Conservation (phyloP, 2,888 invertebrate species). For the Meganola albula region DNA sequence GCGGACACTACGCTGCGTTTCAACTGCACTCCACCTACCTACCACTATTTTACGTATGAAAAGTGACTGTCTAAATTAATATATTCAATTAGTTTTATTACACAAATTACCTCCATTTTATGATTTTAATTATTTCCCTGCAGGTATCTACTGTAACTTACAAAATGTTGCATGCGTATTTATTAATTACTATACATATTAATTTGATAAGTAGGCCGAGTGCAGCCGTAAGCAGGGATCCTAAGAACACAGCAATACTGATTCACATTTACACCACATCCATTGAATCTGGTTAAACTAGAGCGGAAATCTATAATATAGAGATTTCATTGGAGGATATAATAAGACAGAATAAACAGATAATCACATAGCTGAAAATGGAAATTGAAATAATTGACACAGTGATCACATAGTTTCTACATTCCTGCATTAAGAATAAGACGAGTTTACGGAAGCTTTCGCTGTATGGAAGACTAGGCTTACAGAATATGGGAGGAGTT, state of each 20-base stretch:
- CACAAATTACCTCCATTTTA: too few relatives aligned
- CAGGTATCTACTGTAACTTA: too few relatives aligned
- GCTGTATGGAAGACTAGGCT: constrained; percentile 72
- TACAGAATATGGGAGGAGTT: constrained; percentile 43
- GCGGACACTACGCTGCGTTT: constrained; percentile 64
- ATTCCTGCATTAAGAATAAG: constrained; percentile 62
- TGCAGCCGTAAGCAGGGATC: constrained; percentile 54
- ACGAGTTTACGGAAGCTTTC: constrained; percentile 60
- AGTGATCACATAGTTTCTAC: constrained; percentile 75
- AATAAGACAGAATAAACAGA: constrained; percentile 36
- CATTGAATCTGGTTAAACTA: constrained; percentile 63
- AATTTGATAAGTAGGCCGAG: constrained; percentile 34
- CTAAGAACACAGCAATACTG: constrained; percentile 67
- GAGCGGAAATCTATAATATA: constrained; percentile 53
- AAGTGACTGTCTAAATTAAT: too few relatives aligned
- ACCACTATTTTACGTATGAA: too few relatives aligned
- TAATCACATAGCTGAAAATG: constrained; percentile 47
- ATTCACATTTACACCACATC: constrained; percentile 71
- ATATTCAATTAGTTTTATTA: too few relatives aligned
- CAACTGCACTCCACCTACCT: constrained; percentile 42
- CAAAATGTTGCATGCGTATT: constrained; percentile 3
- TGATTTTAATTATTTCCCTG: too few relatives aligned
- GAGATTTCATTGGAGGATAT: constrained; percentile 42
- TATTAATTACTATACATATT: constrained; percentile 8
- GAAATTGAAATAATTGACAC: constrained; percentile 75